phyloP scores from a whole-genome alignment of 2,888 invertebrate genomes.

The Pelosia muscerda region DNA sequence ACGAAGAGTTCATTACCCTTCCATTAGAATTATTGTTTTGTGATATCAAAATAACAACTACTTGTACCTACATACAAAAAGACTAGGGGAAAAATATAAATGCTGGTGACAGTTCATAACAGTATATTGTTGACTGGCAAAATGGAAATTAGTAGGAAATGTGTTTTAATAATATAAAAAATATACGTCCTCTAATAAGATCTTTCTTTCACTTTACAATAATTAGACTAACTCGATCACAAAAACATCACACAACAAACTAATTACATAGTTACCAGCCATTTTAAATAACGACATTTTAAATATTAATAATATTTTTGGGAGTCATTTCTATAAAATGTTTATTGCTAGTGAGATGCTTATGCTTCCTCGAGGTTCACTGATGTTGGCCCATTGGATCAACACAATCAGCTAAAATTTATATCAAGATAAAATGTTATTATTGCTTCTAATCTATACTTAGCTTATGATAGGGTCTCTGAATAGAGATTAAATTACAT shows the following conservation, averaged over 20 bases:
- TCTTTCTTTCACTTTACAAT: background rate
- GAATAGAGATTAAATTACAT: background rate
- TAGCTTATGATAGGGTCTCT: background rate
- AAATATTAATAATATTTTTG: background rate
- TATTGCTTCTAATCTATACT: background rate
- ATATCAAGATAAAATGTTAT: conserved; percentile 2
- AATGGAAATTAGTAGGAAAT: background rate
- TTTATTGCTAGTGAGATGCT: conserved; percentile 9
- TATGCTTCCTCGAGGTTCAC: background rate
- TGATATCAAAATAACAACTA: background rate
- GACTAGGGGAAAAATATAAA: background rate
- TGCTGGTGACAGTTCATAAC: background rate
- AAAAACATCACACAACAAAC: background rate
- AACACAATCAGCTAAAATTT: background rate
- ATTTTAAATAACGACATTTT: background rate
- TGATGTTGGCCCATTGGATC: background rate
- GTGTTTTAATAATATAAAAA: background rate
- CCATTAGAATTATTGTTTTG: background rate
- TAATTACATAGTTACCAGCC: background rate
- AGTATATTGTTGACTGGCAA: background rate
- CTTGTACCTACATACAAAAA: background rate
- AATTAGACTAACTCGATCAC: background rate
- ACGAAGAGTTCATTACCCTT: background rate
- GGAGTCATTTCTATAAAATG: background rate
- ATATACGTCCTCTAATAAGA: background rate